Conservation (phyloP, 2,888 invertebrate genomes). For the Amiota minor region DNA sequence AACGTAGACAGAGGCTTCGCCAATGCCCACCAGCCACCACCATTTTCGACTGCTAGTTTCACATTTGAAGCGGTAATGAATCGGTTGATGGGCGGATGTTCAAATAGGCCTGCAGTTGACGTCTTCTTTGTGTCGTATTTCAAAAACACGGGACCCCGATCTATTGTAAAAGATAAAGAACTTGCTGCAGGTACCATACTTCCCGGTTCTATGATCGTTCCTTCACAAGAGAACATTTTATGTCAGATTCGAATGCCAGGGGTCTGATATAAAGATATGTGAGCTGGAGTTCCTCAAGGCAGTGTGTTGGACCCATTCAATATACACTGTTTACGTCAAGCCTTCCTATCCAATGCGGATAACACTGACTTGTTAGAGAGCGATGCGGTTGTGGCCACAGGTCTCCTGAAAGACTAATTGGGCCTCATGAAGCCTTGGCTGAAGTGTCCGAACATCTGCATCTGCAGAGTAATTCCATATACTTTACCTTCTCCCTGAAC, state of each 20-base stretch:
- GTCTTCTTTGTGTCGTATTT: too few species aligned
- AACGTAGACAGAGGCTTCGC: too few species aligned
- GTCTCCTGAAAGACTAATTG: background rate
- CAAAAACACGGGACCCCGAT: too few species aligned
- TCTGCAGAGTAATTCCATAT: too few species aligned
- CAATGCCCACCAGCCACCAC: too few species aligned
- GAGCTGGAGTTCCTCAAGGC: too few species aligned
- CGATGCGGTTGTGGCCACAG: background rate
- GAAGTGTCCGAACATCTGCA: background rate
- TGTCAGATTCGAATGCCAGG: background rate
- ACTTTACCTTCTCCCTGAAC: background rate
- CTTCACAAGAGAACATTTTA: background rate
- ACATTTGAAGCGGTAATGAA: too few species aligned
- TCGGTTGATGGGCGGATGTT: too few species aligned
- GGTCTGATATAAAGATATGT: background rate
- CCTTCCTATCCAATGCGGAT: background rate
- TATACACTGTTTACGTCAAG: too few species aligned
- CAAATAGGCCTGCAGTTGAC: too few species aligned
- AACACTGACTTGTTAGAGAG: background rate
- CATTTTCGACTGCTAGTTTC: too few species aligned
- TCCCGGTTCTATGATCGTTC: background rate
- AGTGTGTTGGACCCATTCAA: background rate
- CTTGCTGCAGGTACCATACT: background rate
- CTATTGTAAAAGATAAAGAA: too few species aligned
- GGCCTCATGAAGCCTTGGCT: background rate